Percentiles rank a stretch among this genome's conserved stretches.
These are phyloP conservation scores for Anthopleura sola DNA, from an alignment of 64 coral and sea anemone species.

Conservation along the genomic window DNA sequence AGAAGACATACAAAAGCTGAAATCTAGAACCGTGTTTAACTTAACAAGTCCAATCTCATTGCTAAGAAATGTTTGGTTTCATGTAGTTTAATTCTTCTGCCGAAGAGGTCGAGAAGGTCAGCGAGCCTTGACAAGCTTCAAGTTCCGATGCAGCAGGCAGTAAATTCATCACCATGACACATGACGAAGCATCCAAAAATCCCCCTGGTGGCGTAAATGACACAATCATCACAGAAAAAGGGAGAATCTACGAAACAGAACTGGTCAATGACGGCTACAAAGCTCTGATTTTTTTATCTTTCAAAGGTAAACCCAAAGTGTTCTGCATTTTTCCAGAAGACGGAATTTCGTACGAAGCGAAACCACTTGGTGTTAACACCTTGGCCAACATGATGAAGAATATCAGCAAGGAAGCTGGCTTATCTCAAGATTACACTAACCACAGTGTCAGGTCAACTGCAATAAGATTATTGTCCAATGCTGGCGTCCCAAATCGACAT, in stretches of 20 bases:
- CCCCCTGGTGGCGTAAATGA: slow-evolving; percentile 33
- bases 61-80: slow-evolving; percentile 55
- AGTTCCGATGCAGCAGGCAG: slow-evolving; percentile 24
- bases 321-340: slow-evolving; percentile 28
- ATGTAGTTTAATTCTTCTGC: slow-evolving; percentile 28
- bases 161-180: slow-evolving; percentile 1
- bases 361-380: slow-evolving; percentile 34
- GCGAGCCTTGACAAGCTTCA: slow-evolving; percentile 13
- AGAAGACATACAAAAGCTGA: slow-evolving; percentile 32
- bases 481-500: slow-evolving; percentile 45
- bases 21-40: slow-evolving; percentile 16
- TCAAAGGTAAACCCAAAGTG: slow-evolving; percentile 32
- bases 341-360: slow-evolving; percentile 25
- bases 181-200: slow-evolving; percentile 29
- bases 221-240: slow-evolving; percentile 20
- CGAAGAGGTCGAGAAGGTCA: slow-evolving; percentile 22
- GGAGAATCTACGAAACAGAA: slow-evolving; percentile 37
- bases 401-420: slow-evolving; percentile 12
- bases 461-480: slow-evolving; percentile 43
- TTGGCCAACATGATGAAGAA: slow-evolving; percentile 29
- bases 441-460: slow-evolving; percentile 35
- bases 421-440: slow-evolving; percentile 35
- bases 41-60: slow-evolving; percentile 24
- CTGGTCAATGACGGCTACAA: slow-evolving; percentile 13
- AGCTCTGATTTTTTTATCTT: slow-evolving; percentile 17